phyloP scores from a whole-genome alignment of 2,113 vertebrate genomes.

The Coregonus clupeaformis region DNA sequence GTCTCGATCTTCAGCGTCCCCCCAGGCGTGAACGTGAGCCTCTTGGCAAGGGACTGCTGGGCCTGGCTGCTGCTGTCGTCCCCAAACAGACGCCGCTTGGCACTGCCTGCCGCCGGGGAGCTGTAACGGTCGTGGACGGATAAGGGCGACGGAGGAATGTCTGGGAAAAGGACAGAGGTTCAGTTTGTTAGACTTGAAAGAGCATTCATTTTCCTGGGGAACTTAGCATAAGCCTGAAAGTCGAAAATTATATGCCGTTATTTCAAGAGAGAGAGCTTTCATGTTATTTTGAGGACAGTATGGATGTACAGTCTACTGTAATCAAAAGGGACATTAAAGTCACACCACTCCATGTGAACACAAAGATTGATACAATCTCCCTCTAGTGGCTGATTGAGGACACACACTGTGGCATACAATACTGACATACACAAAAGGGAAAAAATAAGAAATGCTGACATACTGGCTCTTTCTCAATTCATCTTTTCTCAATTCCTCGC shows the following conservation, averaged over 20 bases:
- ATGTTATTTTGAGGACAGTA: no score
- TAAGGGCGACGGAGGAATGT: conserved; percentile 65
- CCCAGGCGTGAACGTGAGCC: conserved; percentile 49
- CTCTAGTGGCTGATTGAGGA: no score
- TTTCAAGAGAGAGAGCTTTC: no score
- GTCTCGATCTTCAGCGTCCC: conserved; percentile 56
- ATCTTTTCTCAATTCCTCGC: no score
- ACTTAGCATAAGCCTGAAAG: neutral
- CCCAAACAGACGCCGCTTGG: conserved; percentile 91
- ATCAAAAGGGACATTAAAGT: no score
- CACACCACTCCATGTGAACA: no score
- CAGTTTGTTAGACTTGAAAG: neutral
- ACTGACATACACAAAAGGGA: no score
- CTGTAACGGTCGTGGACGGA: conserved; percentile 93
- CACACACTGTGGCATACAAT: no score
- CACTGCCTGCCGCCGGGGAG: conserved; percentile 91
- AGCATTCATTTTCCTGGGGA: neutral
- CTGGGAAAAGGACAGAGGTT: conserved; percentile 58
- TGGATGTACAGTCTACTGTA: no score
- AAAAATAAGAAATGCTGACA: no score
- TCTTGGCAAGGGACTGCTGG: conserved; percentile 68
- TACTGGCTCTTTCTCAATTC: no score
- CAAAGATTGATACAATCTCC: no score
- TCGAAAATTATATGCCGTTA: neutral
- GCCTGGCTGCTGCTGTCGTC: conserved; percentile 79